Percentiles rank a stretch among this genome's conserved stretches.
Conservation (phyloP, 2,888 invertebrate species). For the Apoda limacodes region DNA sequence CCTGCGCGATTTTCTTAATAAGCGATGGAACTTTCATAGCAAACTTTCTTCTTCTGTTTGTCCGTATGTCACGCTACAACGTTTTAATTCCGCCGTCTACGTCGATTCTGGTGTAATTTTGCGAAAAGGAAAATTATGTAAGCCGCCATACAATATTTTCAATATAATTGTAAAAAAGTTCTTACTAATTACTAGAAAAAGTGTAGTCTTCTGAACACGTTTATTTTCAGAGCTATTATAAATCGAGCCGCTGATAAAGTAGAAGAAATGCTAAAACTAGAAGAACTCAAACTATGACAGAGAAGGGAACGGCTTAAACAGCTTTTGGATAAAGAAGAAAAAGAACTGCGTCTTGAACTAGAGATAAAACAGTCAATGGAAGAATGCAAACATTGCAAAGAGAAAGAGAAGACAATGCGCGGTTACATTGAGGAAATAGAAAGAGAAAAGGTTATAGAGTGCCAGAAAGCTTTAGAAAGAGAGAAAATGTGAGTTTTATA, state of each 20-base stretch:
- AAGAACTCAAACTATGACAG: conserved; percentile 49
- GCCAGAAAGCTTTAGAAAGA: conserved; percentile 50
- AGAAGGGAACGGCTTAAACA: conserved; percentile 38
- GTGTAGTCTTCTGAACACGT: background rate
- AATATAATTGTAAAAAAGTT: too few species aligned
- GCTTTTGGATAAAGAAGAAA: conserved; percentile 40
- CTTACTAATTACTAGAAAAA: background rate
- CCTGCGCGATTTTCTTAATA: too few species aligned
- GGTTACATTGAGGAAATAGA: conserved; percentile 40
- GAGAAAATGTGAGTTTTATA: conserved; percentile 53
- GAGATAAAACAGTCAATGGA: conserved; percentile 29
- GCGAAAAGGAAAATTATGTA: too few species aligned
- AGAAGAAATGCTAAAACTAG: conserved; percentile 34
- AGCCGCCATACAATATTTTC: too few species aligned
- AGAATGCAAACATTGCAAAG: conserved; percentile 39
- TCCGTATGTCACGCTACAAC: too few species aligned
- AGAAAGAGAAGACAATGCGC: conserved; percentile 31
- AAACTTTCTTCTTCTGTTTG: too few species aligned
- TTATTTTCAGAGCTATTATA: conserved; percentile 35
- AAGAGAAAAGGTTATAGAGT: conserved; percentile 40
- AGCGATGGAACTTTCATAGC: too few species aligned
- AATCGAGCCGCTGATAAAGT: conserved; percentile 50
- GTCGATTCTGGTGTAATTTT: too few species aligned
- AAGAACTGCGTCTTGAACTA: conserved; percentile 34
- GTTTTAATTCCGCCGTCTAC: too few species aligned